Evolutionary conservation across 2,113 vertebrate species (phyloP).

Genomic region (Hippopotamus amphibius): DNA sequence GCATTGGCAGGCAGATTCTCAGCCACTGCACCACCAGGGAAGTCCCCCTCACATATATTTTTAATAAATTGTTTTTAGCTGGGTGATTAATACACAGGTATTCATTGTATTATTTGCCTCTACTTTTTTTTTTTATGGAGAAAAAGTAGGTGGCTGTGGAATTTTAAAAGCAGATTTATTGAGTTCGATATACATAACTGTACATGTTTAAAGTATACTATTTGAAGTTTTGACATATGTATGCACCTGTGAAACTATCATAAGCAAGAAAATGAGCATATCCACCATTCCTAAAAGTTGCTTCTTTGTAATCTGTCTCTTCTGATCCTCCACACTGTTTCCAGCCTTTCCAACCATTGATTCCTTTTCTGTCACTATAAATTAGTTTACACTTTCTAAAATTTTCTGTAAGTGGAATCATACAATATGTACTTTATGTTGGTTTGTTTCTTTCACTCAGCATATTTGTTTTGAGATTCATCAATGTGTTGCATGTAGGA

Average conservation of each 20-base stretch:
- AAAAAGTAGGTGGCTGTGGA: background rate
- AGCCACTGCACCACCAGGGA: too few relatives aligned
- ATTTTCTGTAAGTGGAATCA: background rate
- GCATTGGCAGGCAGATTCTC: too few relatives aligned
- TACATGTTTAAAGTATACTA: background rate
- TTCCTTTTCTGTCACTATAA: background rate
- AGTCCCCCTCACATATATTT: background rate
- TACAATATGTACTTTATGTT: background rate
- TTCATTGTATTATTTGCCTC: background rate
- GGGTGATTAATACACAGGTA: background rate
- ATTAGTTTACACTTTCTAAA: background rate
- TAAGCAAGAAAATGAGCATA: constrained; percentile 19
- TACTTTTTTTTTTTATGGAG: background rate
- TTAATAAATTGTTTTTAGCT: background rate
- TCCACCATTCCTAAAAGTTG: background rate
- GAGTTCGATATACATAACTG: background rate
- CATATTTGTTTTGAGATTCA: background rate
- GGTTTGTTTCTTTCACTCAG: background rate
- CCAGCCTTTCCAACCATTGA: background rate
- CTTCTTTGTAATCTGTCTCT: background rate
- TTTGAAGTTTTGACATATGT: background rate
- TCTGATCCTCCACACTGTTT: background rate
- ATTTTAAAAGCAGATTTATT: background rate
- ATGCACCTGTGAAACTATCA: background rate
- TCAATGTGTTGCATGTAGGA: background rate